These are phyloP conservation scores for Pheosia gnoma DNA, from an alignment of 2,888 invertebrate genomes.

Conservation along the genomic window DNA sequence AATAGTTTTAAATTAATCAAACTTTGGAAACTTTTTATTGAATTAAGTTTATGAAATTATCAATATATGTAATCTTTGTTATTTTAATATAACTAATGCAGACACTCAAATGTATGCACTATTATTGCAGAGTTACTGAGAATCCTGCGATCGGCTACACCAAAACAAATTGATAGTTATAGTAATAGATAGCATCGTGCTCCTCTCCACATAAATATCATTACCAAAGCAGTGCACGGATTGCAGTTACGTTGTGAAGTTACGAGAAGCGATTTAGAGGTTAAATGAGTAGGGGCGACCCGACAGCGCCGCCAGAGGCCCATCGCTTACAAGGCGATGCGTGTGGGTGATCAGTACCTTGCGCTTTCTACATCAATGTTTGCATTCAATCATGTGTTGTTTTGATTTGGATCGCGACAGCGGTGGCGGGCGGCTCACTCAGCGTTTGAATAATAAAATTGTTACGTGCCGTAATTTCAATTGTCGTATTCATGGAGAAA, in stretches of 20 bases:
- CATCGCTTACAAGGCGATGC: neutral
- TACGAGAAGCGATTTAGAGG: neutral
- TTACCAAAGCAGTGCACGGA: neutral
- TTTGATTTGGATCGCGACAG: slow-evolving; percentile 23
- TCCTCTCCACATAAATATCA: neutral
- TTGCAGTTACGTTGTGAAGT: neutral
- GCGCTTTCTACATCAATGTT: slow-evolving; percentile 30
- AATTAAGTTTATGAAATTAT: too few species aligned
- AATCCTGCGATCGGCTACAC: too few species aligned
- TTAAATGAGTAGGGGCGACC: too few species aligned
- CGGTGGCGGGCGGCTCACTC: neutral
- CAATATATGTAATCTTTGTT: too few species aligned
- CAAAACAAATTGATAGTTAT: neutral
- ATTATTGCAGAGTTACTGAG: too few species aligned
- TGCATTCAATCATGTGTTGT: slow-evolving; percentile 43
- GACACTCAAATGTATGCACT: too few species aligned
- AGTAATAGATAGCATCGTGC: neutral
- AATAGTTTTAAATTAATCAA: too few species aligned
- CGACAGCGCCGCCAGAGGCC: neutral
- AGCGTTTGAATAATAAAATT: slow-evolving; percentile 42
- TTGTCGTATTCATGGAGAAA: slow-evolving; percentile 53
- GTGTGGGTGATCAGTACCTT: slow-evolving; percentile 3
- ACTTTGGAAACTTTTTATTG: too few species aligned
- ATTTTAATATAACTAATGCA: too few species aligned
- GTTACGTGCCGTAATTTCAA: slow-evolving; percentile 53